Conservation (phyloP, 2,797 vertebrate species). For the Galagoides demidoff region DNA sequence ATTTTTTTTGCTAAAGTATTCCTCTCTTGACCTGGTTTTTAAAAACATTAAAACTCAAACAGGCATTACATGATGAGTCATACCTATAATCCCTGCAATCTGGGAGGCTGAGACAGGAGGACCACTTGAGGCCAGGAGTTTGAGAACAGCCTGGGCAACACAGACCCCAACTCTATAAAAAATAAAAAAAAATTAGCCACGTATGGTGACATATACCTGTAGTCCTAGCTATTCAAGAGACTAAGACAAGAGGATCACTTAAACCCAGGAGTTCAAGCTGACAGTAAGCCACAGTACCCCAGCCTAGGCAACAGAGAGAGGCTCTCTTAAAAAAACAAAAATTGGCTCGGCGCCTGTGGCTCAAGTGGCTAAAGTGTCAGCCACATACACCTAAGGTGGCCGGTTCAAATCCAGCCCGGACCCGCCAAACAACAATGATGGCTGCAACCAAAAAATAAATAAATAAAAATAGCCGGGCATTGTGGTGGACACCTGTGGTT, state of each 20-base stretch:
- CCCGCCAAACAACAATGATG: too few species aligned
- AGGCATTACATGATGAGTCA: neutral
- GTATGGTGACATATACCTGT: neutral
- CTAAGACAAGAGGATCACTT: neutral
- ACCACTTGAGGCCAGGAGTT: neutral
- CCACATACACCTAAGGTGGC: too few species aligned
- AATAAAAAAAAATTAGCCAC: neutral
- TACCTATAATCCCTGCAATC: neutral
- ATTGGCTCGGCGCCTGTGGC: too few species aligned
- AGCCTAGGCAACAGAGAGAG: neutral
- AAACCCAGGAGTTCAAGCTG: neutral
- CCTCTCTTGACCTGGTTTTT: neutral
- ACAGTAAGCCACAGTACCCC: neutral
- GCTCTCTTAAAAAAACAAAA: neutral
- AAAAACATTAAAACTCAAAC: neutral
- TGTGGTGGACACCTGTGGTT: too few species aligned
- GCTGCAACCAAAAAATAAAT: too few species aligned
- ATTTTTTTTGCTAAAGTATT: conserved; percentile 2
- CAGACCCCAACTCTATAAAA: neutral
- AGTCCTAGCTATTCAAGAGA: neutral
- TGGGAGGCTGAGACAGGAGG: neutral
- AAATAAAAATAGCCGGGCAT: too few species aligned
- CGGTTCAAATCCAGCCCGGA: too few species aligned
- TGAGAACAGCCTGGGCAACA: neutral
- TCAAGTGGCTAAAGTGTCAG: too few species aligned